Evolutionary conservation across 1,140 invertebrate species (phyloP).

Genomic region (Oppia nitens): DNA sequence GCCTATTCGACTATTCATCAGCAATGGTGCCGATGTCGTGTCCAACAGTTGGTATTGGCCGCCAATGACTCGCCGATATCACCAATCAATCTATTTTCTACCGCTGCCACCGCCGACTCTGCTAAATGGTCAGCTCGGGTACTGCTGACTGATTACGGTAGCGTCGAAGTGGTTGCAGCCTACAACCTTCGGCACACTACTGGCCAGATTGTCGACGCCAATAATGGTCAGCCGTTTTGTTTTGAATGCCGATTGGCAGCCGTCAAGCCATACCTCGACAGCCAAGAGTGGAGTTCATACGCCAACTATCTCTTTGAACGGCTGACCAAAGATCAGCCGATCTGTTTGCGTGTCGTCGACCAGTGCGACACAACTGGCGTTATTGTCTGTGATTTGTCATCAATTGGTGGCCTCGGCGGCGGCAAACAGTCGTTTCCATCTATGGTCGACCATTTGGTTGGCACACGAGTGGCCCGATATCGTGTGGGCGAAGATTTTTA

Average conservation of each 20-base stretch:
- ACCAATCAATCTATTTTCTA: too few relatives aligned
- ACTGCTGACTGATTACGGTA: not conserved
- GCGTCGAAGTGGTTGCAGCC: not conserved
- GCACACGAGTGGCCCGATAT: not conserved
- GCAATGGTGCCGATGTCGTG: not conserved
- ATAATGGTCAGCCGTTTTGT: not conserved
- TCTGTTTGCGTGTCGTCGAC: not conserved
- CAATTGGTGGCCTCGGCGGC: not conserved
- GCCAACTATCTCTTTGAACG: not conserved
- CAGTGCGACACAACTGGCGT: not conserved
- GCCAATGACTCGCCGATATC: not conserved
- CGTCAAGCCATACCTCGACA: not conserved
- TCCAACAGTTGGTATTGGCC: too few relatives aligned
- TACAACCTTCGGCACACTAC: not conserved
- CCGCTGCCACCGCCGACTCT: too few relatives aligned
- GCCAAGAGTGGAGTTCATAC: not conserved
- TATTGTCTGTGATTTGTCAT: not conserved
- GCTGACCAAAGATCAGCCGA: not conserved
- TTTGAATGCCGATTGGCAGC: not conserved
- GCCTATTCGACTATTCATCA: not conserved
- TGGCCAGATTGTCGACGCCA: not conserved
- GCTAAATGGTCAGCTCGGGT: too few relatives aligned
- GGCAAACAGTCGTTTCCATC: not conserved
- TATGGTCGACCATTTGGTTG: not conserved
- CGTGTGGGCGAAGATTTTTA: not conserved